phyloP scores from a whole-genome alignment of 2,888 invertebrate genomes.

The Lycia hirtaria region DNA sequence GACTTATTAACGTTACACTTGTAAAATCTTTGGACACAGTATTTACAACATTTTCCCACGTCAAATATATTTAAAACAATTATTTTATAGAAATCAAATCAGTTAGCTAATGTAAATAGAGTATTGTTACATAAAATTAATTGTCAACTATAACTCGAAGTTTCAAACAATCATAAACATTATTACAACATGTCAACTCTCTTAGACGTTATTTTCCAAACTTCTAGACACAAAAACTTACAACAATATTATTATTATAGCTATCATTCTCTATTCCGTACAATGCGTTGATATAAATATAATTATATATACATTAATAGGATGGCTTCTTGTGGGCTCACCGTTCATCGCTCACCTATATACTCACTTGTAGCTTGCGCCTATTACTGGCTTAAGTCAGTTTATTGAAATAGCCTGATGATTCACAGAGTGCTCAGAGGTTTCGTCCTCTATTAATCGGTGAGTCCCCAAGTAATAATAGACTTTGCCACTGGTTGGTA shows the following conservation, averaged over 20 bases:
- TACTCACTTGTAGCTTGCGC: no score
- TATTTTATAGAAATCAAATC: slow-evolving; percentile 28
- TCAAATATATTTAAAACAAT: slow-evolving; percentile 20
- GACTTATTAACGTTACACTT: slow-evolving; percentile 6
- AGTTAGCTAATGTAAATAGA: slow-evolving; percentile 31
- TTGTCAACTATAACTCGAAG: slow-evolving; percentile 52
- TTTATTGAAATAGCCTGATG: no score
- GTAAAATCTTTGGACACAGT: slow-evolving; percentile 20
- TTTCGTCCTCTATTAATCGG: no score
- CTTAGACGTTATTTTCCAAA: slow-evolving; percentile 46
- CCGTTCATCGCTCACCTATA: no score
- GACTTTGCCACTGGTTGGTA: no score
- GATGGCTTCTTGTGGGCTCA: no score
- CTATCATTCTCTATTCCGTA: slow-evolving; percentile 19
- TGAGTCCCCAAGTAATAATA: no score
- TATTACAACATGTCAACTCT: slow-evolving; percentile 53
- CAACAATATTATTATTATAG: slow-evolving; percentile 21
- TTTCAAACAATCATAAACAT: slow-evolving; percentile 58
- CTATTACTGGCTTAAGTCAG: no score
- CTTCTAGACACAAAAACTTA: slow-evolving; percentile 51
- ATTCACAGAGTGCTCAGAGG: no score
- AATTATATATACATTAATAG: no score
- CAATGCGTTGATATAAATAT: slow-evolving; percentile 16
- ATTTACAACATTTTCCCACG: slow-evolving; percentile 26
- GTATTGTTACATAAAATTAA: slow-evolving; percentile 47